Percentiles rank a stretch among this genome's conserved stretches.
These are phyloP conservation scores for Microtus richardsoni DNA, from an alignment of 2,113 vertebrate species.

Conservation along the genomic window DNA sequence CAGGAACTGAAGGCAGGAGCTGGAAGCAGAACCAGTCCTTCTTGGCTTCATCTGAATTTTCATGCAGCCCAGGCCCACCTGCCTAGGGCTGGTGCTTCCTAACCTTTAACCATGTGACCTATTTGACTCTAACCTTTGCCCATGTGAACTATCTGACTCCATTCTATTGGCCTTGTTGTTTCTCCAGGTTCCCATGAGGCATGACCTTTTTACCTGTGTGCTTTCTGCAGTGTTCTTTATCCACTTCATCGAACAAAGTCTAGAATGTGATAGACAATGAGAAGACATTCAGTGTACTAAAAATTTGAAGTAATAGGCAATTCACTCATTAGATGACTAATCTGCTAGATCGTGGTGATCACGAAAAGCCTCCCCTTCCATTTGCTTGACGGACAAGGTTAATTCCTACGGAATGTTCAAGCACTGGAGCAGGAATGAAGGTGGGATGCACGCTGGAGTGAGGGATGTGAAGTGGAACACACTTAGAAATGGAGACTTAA, in stretches of 20 bases:
- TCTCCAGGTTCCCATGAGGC: neutral
- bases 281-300: neutral
- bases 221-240: neutral
- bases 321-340: slow-evolving; percentile 16
- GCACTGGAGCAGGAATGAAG: neutral
- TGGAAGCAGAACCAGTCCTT: neutral
- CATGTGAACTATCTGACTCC: neutral
- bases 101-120: neutral
- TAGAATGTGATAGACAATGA: neutral
- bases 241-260: neutral
- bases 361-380: neutral
- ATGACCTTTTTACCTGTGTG: accelerated
- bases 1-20: neutral
- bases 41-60: too few relatives aligned
- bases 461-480: neutral
- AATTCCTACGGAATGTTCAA: neutral
- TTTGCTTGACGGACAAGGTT: neutral
- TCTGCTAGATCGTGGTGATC: neutral
- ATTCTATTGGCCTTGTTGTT: neutral
- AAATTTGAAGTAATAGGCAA: neutral
- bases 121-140: neutral
- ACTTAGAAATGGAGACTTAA: neutral
- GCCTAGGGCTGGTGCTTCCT: neutral
- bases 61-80: too few relatives aligned
- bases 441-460: neutral